Conservation (phyloP, 2,113 vertebrate genomes). For the Tonatia bakeri region DNA sequence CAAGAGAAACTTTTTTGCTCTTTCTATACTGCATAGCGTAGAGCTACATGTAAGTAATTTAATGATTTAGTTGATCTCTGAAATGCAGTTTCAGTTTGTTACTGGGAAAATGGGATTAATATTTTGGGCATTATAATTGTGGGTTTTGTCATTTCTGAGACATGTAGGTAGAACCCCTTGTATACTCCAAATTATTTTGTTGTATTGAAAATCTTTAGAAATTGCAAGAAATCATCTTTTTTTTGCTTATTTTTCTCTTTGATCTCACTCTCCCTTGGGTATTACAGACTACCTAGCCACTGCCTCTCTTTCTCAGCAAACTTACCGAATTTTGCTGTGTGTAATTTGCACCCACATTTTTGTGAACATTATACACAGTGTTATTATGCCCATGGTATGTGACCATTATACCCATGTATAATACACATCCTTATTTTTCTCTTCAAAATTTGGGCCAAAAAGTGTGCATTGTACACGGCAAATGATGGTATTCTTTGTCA, state of each 20-base stretch:
- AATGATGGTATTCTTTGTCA: not conserved
- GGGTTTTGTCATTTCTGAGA: not conserved
- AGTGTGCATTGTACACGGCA: no score
- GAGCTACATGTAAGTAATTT: not conserved
- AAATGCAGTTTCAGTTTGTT: not conserved
- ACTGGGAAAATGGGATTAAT: not conserved
- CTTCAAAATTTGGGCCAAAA: no score
- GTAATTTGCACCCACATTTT: no score
- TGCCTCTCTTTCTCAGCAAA: not conserved
- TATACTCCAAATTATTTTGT: not conserved
- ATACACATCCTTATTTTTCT: no score
- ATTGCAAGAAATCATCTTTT: not conserved
- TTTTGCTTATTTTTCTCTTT: not conserved
- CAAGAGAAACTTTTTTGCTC: not conserved
- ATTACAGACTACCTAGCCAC: not conserved
- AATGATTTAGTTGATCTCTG: constrained; percentile 25
- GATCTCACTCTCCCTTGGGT: not conserved
- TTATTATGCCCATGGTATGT: no score
- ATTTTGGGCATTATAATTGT: not conserved
- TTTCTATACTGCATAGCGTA: not conserved
- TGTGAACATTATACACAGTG: no score
- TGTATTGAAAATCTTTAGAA: not conserved
- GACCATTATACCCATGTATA: no score
- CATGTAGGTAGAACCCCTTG: not conserved
- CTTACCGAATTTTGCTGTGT: not conserved